These are phyloP conservation scores for Pocillopora meandrina DNA, from an alignment of 92 coral and sea anemone species.

Conservation along the genomic window DNA sequence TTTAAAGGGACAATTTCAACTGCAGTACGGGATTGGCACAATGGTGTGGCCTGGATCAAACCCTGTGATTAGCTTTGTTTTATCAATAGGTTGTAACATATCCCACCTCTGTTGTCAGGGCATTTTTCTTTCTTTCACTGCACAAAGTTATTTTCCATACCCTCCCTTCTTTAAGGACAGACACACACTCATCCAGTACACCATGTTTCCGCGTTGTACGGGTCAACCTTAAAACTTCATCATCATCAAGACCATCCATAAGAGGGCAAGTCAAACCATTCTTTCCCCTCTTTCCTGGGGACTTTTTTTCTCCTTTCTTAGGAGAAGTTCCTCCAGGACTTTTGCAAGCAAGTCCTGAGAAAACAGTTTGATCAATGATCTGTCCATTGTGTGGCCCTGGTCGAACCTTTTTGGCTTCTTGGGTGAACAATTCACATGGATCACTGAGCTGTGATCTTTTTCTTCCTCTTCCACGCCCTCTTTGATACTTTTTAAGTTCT, in stretches of 20 bases:
- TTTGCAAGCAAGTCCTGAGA: slow-evolving; percentile 22
- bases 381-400: slow-evolving; percentile 51
- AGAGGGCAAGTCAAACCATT: slow-evolving; percentile 41
- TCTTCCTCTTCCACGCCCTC: slow-evolving; percentile 45
- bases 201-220: slow-evolving; percentile 69
- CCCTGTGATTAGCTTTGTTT: neutral
- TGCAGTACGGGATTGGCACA: too few species aligned
- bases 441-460: slow-evolving; percentile 33
- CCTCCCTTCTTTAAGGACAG: slow-evolving; percentile 60
- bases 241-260: slow-evolving; percentile 19
- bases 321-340: slow-evolving; percentile 30
- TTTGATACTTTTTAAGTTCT: slow-evolving; percentile 61
- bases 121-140: slow-evolving; percentile 78
- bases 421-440: slow-evolving; percentile 20
- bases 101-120: slow-evolving; percentile 70
- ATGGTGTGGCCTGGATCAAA: too few species aligned
- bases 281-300: slow-evolving; percentile 20
- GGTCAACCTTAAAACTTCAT: slow-evolving; percentile 35
- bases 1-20: too few species aligned
- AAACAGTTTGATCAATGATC: slow-evolving; percentile 36
- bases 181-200: slow-evolving; percentile 63
- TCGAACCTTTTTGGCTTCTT: slow-evolving; percentile 22
- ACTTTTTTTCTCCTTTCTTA: slow-evolving; percentile 26
- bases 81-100: neutral
- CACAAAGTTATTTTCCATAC: slow-evolving; percentile 73